Conservation (phyloP, 1,140 invertebrate species). For the Drosophila melanogaster region DNA sequence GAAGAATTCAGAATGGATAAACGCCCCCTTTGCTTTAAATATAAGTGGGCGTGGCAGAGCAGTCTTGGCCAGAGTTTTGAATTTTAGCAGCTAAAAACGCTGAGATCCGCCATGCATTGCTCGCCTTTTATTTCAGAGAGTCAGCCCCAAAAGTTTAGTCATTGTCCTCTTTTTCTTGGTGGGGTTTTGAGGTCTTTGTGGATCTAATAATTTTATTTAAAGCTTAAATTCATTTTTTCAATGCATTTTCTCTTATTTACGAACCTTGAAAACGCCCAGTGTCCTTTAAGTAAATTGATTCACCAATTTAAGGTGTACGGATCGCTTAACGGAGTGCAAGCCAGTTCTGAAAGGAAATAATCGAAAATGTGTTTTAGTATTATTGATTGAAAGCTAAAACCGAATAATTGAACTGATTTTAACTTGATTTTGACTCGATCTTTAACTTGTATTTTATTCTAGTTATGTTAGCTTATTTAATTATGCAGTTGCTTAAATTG, state of each 20-base stretch:
- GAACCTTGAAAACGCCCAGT: constrained; percentile 43
- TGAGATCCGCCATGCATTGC: constrained; percentile 5
- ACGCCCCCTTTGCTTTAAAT: constrained; percentile 10
- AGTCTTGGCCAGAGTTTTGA: constrained; percentile 54
- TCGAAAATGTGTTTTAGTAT: background rate
- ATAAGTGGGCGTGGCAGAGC: constrained; percentile 35
- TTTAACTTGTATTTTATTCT: too few relatives aligned
- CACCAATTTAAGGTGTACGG: background rate
- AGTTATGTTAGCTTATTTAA: background rate
- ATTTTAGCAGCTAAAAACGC: constrained; percentile 31
- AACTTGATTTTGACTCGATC: too few relatives aligned
- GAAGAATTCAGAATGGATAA: constrained; percentile 66
- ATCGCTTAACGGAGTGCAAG: background rate
- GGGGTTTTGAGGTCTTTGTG: constrained; percentile 34
- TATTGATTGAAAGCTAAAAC: background rate
- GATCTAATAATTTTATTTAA: constrained; percentile 59
- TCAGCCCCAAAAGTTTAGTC: constrained; percentile 67
- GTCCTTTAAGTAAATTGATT: background rate
- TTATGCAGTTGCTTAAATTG: too few relatives aligned
- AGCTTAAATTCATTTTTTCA: constrained; percentile 48
- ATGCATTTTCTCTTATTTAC: constrained; percentile 66
- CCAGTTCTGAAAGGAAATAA: constrained; percentile 21
- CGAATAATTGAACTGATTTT: too few relatives aligned
- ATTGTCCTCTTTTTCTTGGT: constrained; percentile 24
- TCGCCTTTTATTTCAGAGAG: constrained; percentile 31